These are phyloP conservation scores for Ladona fulva DNA, from an alignment of 1,140 invertebrate genomes.

Conservation along the genomic window DNA sequence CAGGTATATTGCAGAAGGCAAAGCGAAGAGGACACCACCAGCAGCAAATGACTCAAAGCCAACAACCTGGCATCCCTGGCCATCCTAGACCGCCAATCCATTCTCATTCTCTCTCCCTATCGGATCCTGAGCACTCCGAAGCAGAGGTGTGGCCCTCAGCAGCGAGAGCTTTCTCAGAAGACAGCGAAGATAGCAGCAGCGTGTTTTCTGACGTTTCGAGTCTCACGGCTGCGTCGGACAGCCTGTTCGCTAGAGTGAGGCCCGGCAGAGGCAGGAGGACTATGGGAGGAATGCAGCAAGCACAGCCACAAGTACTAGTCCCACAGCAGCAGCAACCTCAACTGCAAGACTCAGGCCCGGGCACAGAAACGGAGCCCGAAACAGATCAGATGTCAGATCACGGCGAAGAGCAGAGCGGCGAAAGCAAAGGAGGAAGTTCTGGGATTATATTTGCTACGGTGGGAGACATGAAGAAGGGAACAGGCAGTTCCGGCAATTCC, in stretches of 20 bases:
- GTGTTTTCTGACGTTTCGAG: constrained; percentile 53
- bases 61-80: background rate
- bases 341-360: constrained; percentile 28
- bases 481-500: constrained; percentile 13
- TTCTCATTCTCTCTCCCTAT: constrained; percentile 46
- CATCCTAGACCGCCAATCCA: background rate
- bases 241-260: constrained; percentile 44
- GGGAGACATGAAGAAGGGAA: constrained; percentile 50
- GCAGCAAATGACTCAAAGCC: constrained; percentile 22
- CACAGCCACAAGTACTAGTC: constrained; percentile 39
- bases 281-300: constrained; percentile 26
- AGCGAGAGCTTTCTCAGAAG: constrained; percentile 45
- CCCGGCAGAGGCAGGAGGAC: constrained; percentile 42
- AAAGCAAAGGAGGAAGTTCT: constrained; percentile 46
- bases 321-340: constrained; percentile 37
- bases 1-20: constrained; percentile 68
- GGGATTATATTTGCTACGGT: constrained; percentile 60
- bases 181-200: constrained; percentile 47
- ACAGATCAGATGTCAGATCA: constrained; percentile 41
- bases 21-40: constrained; percentile 50
- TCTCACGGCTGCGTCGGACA: constrained; percentile 34
- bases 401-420: constrained; percentile 49
- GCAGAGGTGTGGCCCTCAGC: constrained; percentile 50
- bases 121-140: constrained; percentile 69
- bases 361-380: constrained; percentile 17